A percentile compares a stretch with the other conserved stretches of the same genome.
These are phyloP conservation scores for Epirrita christyi DNA, from an alignment of 2,888 invertebrate species.

Conservation along the genomic window DNA sequence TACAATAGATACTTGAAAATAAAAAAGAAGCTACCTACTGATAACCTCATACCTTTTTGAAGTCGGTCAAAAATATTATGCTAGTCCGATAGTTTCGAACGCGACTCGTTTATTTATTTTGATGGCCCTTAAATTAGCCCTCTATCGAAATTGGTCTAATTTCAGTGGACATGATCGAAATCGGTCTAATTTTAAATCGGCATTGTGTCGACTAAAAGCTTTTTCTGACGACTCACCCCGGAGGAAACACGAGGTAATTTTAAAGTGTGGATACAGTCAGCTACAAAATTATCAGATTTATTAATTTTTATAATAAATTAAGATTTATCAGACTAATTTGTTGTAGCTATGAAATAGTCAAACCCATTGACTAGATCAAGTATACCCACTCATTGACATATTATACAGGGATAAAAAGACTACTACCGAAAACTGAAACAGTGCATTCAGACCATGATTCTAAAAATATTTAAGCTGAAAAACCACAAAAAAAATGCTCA, in stretches of 20 bases:
- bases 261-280: constrained; percentile 51
- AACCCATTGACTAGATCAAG: too few species aligned
- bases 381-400: too few species aligned
- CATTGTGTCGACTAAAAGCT: constrained; percentile 57
- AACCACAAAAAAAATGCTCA: too few species aligned
- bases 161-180: constrained; percentile 49
- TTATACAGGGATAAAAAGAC: too few species aligned
- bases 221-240: constrained; percentile 58
- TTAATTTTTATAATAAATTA: too few species aligned
- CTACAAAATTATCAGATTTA: neutral
- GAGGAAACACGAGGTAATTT: constrained; percentile 56
- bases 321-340: too few species aligned
- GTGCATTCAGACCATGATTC: too few species aligned
- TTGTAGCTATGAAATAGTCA: too few species aligned
- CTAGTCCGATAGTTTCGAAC: constrained; percentile 10
- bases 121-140: constrained; percentile 48
- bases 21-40: neutral
- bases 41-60: neutral
- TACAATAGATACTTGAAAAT: neutral
- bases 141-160: constrained; percentile 55
- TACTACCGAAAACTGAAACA: too few species aligned
- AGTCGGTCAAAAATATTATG: constrained; percentile 1
- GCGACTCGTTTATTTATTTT: constrained; percentile 8
- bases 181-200: constrained; percentile 56
- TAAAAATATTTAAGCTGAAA: too few species aligned